Evolutionary conservation across 1,140 invertebrate species (phyloP), one percentile per base, ranked within the genome.

Genomic region (Cydia strobilella): DNA sequence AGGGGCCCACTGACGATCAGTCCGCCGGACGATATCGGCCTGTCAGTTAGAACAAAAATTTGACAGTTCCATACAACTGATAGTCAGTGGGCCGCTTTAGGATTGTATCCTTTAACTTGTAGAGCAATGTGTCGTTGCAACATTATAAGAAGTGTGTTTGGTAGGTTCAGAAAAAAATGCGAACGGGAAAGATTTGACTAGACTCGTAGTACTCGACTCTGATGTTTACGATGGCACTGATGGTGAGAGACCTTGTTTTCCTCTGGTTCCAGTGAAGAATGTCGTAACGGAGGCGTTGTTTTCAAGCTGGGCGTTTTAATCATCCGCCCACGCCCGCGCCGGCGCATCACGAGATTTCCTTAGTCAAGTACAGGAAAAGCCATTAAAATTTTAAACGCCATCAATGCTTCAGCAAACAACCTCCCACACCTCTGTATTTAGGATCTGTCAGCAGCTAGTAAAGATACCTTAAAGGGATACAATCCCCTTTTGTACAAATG

Each of bases 271-370:
- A 59, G n/a, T 39, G 27, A 73, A 31, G 20, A 73, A 73, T 54
- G 42, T 72, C 71, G 71, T 48, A 72, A 72, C 45, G 1, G 72
- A 35, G 51, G 31, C 72, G 72, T 73, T 73, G 72, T 73, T 73
- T 59, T 59, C 15, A 45, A 23, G 39, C 51, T 48, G 27, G 45
- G 12, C 42, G 51, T 12, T 73, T 73, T 73, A 73, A 69, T 69
- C 72, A 51, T 48, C 72, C 72, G 72, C 72, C 72, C 72, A 73
- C 72, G 51, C 9, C n/a, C 25, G 15, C 51, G 25, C 27, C 23
- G 13, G 27, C 48, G 42, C 45, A 72, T 51, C 71, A 51, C 42
- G 39, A 25, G 71, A 72, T 72, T 69, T 69, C 65, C 65, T 18
- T 69, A 69, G 15, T 18, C 65, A 69, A 39, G 27, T 69, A 69